phyloP scores from a whole-genome alignment of 2,113 vertebrate species.

The Oreochromis aureus region DNA sequence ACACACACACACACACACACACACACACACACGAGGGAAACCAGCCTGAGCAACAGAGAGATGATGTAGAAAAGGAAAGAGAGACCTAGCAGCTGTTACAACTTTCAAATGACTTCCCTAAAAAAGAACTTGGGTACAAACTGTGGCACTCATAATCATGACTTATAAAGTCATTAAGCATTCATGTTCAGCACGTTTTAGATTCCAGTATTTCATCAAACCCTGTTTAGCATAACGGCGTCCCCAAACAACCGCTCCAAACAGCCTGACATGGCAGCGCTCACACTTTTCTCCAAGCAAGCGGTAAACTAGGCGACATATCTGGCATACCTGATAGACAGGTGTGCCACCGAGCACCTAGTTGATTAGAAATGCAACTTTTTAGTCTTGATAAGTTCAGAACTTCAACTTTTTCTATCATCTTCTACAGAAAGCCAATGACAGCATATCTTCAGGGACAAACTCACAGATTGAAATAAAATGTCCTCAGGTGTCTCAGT shows the following conservation, averaged over 20 bases:
- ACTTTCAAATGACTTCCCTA: slow-evolving; percentile 26
- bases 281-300: background rate
- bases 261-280: background rate
- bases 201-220: slow-evolving; percentile 28
- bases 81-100: slow-evolving; percentile 39
- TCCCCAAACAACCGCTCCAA: slow-evolving; percentile 18
- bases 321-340: background rate
- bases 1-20: background rate
- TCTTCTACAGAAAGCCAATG: background rate
- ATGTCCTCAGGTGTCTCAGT: background rate
- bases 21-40: background rate
- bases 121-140: slow-evolving; percentile 28
- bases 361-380: background rate
- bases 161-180: slow-evolving; percentile 29
- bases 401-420: background rate
- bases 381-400: background rate
- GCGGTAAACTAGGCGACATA: background rate
- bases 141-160: background rate
- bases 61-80: slow-evolving; percentile 1
- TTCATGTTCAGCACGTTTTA: slow-evolving; percentile 9
- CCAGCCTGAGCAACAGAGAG: background rate
- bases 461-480: background rate
- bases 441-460: background rate
- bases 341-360: background rate
- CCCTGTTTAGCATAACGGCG: background rate